Evolutionary conservation across 2,113 vertebrate species (phyloP), one percentile per base, ranked within the genome.

Genomic region (Peucedramus taeniatus): DNA sequence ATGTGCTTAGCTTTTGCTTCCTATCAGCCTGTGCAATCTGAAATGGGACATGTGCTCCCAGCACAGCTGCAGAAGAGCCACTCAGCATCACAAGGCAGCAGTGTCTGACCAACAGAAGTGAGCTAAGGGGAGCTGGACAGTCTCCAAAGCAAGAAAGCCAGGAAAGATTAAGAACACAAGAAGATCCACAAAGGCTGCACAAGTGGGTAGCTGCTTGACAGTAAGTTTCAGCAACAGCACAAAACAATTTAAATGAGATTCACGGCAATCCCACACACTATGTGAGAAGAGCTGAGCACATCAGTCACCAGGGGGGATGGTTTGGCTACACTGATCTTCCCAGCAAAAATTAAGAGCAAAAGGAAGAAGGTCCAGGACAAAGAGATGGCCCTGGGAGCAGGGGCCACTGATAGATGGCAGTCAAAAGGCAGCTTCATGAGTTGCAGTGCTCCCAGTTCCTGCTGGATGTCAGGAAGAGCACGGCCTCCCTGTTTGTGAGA

Each of bases 211-310:
- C 15, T 87, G 31, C 35, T 4, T 23, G 24, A 69, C 31, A 61
- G 35, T 5, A 60, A 17, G 15, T 24, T 86, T 77, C 50, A 77
- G 37, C 4, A 2, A 44, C 5, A 60, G 49, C 37, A 71, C 1
- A 1, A 51, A 59, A 19, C 31, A 28, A 35, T 40, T 69, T 27
- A 44, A 83, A 37, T 0, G 0, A 53, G 16, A 66, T 51, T 49
- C 40, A 39, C 0, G 0, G 31, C 6, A 4, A 28, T 12, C 1
- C 0, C 45, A 45, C 22, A 16, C 15, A 9, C 9, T 13, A 8
- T 1, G 5, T 11, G 28, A 61, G 57, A 83, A 64, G 15, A 70
- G 26, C 39, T 28, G 21, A 72, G 68, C 15, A 31, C 21, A 4
- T 6, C 51, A 2, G 39, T 28, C 63, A 47, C 20, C 57, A 54